Evolutionary conservation across 2,113 vertebrate species (phyloP), one percentile per base, ranked within the genome.

Genomic region (Platycercus adscitus): DNA sequence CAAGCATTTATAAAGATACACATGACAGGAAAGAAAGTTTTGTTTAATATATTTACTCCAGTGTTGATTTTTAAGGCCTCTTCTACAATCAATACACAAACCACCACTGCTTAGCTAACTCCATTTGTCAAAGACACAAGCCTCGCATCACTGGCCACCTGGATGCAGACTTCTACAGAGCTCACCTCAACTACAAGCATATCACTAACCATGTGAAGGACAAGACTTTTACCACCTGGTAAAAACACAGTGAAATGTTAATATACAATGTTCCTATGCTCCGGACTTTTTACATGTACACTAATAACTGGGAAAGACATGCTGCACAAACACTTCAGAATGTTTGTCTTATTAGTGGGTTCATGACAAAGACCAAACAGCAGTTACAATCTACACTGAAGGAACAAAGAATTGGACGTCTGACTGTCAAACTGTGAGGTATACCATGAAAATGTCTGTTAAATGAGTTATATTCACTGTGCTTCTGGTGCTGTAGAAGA

Each of bases 1-100:
- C 96, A 97, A 91, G 89, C 95, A 93, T 93, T 95, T 91, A 76
- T 60, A 78, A 96, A 63, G 31, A 63, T 96, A 97, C 83, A 95
- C 6, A 3, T 68, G 33, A 89, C 91, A 96, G 46, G 49, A 91
- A 78, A 79, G 61, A 88, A 95, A 88, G 25, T 66, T 66, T 37
- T 14, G 39, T 66, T 86, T 58, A 70, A 96, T 78, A 39, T 81
- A 92, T 95, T 92, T 68, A 86, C 91, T 90, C 49, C 83, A 86
- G 23, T 24, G 26, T 69, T 49, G 50, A 73, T 73, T 68, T 78
- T 73, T 79, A 89, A 82, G 90, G 66, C 77, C 78, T 95, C 29
- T 73, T 92, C 86, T 82, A 89, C 78, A 89, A 31, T 39, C 46
- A 86, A n/a, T 53, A 83, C 31, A 92, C 46, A 92, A 89, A 82